Evolutionary conservation across 2,113 vertebrate genomes (phyloP).

Genomic region (Petrocephalus zakoni): DNA sequence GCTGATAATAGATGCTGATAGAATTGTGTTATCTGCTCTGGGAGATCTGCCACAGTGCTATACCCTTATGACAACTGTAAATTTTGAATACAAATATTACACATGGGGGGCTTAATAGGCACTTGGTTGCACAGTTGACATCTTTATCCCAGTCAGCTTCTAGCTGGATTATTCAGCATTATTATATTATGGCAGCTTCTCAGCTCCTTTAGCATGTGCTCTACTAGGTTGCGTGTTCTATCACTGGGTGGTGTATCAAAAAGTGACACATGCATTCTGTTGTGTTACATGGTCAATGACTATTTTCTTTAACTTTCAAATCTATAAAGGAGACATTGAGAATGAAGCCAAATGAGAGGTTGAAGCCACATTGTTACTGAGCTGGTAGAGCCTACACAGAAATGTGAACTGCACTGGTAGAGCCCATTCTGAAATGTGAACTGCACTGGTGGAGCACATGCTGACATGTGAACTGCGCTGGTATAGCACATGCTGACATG

Average conservation of each 20-base stretch:
- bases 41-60: neutral
- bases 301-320: neutral
- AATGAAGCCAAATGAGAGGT: neutral
- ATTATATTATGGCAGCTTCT: neutral
- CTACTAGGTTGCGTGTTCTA: neutral
- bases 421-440: neutral
- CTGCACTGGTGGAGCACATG: no score
- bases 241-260: neutral
- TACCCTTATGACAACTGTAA: neutral
- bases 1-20: neutral
- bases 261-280: neutral
- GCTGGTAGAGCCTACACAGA: no score
- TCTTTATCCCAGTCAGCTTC: neutral
- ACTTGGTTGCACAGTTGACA: neutral
- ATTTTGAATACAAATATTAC: neutral
- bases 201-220: neutral
- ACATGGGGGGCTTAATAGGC: neutral
- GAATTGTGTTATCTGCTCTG: neutral
- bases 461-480: neutral
- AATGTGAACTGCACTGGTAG: neutral
- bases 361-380: no score
- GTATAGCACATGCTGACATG: neutral
- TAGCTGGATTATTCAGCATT: neutral
- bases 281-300: neutral
- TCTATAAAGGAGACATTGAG: neutral